phyloP scores from a whole-genome alignment of 1,140 invertebrate genomes.

The Panagrolaimus sp. region DNA sequence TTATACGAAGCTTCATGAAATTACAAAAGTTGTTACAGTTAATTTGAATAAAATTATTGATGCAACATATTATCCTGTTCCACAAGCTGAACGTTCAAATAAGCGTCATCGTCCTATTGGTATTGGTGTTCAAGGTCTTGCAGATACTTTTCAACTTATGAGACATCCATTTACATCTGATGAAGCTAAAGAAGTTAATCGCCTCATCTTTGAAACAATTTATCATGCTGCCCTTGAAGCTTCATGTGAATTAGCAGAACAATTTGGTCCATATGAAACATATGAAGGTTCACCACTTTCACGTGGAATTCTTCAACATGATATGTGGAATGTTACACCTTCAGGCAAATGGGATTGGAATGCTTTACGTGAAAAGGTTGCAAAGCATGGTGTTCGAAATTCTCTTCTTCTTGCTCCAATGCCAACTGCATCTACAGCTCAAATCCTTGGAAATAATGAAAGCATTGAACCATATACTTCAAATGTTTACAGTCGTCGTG shows the following conservation, averaged over 20 bases:
- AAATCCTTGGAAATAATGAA: slow-evolving; percentile 98
- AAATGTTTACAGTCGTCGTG: slow-evolving; percentile 88
- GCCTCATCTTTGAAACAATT: slow-evolving; percentile 94
- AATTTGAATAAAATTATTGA: slow-evolving; percentile 98
- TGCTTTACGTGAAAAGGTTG: slow-evolving; percentile 76
- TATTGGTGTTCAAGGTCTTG: slow-evolving; percentile 84
- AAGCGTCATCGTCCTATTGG: slow-evolving; percentile 85
- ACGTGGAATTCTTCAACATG: slow-evolving; percentile 91
- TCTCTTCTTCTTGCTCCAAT: slow-evolving; percentile 90
- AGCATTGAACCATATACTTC: slow-evolving; percentile 96
- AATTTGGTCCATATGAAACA: slow-evolving; percentile 78
- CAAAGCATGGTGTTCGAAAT: slow-evolving; percentile 83
- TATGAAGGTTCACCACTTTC: slow-evolving; percentile 80
- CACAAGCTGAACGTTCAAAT: slow-evolving; percentile 73
- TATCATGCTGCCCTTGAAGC: slow-evolving; percentile 94
- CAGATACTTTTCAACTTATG: slow-evolving; percentile 93
- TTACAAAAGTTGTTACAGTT: slow-evolving; percentile 70
- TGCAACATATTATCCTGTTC: slow-evolving; percentile 88
- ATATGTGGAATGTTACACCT: slow-evolving; percentile 77
- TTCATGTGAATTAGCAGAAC: slow-evolving; percentile 86
- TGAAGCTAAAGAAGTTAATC: slow-evolving; percentile 79
- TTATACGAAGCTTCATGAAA: slow-evolving; percentile 78
- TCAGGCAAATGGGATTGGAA: slow-evolving; percentile 83
- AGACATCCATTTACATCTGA: slow-evolving; percentile 75
- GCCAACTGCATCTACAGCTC: slow-evolving; percentile 97